Evolutionary conservation across 2,888 invertebrate species (phyloP), one percentile per base, ranked within the genome.

Genomic region (Rhorus exstirpatorius): DNA sequence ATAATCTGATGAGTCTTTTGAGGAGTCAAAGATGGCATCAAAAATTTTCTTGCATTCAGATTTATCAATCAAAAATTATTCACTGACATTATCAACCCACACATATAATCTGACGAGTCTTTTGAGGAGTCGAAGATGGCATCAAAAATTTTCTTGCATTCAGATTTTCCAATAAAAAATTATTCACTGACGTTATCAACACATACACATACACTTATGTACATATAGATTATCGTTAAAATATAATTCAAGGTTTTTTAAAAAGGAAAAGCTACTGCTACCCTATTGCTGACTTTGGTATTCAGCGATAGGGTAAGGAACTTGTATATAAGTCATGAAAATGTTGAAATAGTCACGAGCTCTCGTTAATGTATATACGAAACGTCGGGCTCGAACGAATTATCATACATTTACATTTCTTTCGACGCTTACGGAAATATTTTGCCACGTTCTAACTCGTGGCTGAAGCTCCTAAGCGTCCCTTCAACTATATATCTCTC

Each of bases 401-500:
- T 67, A 67, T 24, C 35, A 49, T 21, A 60, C 19, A 60, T 31
- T 46, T 44, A 49, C 6, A 49, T 31, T 19, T 46, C 10, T 35
- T 31, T 63, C 51, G 12, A 70, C 31, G 31, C 31, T 55, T 53
- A 6, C 31, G 63, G 21, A 26, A 51, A 51, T 51, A 31, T 55
- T n/a, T 68, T 31, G 12, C 26, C 21, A 24, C 51, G 6, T n/a
- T 61, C n/a, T 1, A 19, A 21, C 55, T 44, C 46, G 63, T 24
- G 67, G 35, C 10, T 35, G 19, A n/a, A 49, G 49, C 31, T 31
- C 6, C 38, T 31, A 51, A 68, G 44, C 31, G 55, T 49, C 3
- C 58, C 35, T 67, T 68, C 17, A 24, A 49, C 49, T n/a, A n/a
- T n/a, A n/a, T 65, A 19, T 49, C 49, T 49, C 19, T 19, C 8